These are phyloP conservation scores for Colletes collaris DNA, from an alignment of 2,888 invertebrate species.

Conservation along the genomic window DNA sequence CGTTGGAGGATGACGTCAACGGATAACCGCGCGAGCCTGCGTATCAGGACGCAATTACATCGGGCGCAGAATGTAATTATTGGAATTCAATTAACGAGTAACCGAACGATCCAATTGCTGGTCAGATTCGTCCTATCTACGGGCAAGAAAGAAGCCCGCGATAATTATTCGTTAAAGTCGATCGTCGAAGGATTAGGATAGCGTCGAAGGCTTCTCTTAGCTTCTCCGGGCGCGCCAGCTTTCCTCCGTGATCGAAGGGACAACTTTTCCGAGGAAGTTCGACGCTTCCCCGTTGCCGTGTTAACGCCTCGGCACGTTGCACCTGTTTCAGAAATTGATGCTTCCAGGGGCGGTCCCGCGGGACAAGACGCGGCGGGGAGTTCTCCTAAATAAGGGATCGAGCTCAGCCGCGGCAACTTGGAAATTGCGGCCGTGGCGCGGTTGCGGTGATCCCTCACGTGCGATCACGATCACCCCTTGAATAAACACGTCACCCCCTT, in stretches of 20 bases:
- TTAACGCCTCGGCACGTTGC: conserved; percentile 71
- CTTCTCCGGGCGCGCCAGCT: not conserved
- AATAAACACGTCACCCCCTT: conserved; percentile 44
- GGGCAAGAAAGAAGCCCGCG: conserved; percentile 13
- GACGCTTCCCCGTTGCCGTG: conserved; percentile 57
- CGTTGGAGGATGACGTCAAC: not conserved
- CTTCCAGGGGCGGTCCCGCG: conserved; percentile 55
- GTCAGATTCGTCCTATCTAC: conserved; percentile 1
- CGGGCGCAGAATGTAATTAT: conserved; percentile 44
- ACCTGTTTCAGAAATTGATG: conserved; percentile 75
- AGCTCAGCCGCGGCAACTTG: conserved; percentile 63
- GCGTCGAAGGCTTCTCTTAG: not conserved
- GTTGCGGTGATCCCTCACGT: conserved; percentile 58
- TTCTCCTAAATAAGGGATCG: conserved; percentile 67
- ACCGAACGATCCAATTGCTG: conserved; percentile 13
- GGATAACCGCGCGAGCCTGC: conserved; percentile 6
- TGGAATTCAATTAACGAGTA: conserved; percentile 45
- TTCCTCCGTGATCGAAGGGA: conserved; percentile 8
- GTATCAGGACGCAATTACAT: conserved; percentile 45
- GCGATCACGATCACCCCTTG: conserved; percentile 59
- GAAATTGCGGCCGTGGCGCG: conserved; percentile 63
- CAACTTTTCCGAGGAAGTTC: conserved; percentile 56
- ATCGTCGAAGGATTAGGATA: conserved; percentile 1
- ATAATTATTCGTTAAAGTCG: conserved; percentile 13
- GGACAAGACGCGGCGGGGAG: conserved; percentile 51